Conservation (phyloP, 2,888 invertebrate species). For the Metellina segmentata region DNA sequence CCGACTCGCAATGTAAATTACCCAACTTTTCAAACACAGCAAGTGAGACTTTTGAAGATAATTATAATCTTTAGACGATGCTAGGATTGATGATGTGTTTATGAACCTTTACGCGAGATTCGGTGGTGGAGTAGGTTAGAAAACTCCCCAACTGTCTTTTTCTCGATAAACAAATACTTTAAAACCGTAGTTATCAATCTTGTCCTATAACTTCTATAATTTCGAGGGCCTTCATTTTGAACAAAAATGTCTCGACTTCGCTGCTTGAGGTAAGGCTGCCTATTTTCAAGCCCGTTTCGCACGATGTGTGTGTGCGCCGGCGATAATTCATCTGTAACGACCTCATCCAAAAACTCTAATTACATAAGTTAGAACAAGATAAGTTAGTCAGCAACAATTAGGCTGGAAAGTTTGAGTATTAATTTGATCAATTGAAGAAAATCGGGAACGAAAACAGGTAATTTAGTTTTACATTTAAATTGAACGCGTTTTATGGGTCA, state of each 20-base stretch:
- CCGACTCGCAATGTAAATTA: slow-evolving; percentile 14
- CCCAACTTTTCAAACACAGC: background rate
- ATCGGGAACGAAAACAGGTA: background rate
- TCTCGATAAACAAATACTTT: slow-evolving; percentile 4
- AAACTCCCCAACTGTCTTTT: background rate
- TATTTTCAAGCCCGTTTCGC: background rate
- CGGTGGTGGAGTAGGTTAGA: background rate
- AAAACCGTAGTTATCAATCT: slow-evolving; percentile 53
- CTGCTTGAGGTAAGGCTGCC: background rate
- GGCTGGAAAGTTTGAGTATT: slow-evolving; percentile 10
- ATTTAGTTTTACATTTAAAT: background rate
- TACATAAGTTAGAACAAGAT: background rate
- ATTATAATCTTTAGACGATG: slow-evolving; percentile 53
- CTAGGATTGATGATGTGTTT: slow-evolving; percentile 52
- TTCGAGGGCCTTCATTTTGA: slow-evolving; percentile 14
- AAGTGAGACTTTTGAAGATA: slow-evolving; percentile 36
- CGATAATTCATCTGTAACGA: background rate
- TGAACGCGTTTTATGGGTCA: background rate
- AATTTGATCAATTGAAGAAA: slow-evolving; percentile 17
- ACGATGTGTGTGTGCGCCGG: background rate
- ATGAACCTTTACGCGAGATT: background rate
- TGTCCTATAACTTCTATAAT: slow-evolving; percentile 22
- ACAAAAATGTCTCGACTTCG: background rate
- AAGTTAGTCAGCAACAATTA: slow-evolving; percentile 13
- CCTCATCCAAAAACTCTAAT: background rate